Evolutionary conservation across 2,797 vertebrate genomes (phyloP).

Genomic region (Hemibagrus guttatus): DNA sequence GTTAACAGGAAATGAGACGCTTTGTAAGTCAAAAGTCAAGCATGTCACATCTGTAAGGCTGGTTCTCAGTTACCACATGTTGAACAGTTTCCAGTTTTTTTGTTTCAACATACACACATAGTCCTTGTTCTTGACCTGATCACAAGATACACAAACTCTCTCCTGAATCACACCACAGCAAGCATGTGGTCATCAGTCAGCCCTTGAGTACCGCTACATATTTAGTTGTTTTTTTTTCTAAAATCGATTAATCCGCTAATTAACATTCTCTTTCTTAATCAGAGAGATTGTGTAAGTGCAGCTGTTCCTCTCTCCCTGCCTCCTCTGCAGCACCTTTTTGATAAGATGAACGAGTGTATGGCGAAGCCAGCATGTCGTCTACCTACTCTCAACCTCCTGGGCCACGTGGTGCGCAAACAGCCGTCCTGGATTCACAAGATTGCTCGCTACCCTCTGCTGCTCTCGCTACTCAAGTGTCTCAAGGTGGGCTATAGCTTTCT

Average conservation of each 20-base stretch:
- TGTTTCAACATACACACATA: neutral
- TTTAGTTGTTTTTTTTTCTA: neutral
- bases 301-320: neutral
- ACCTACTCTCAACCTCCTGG: constrained; percentile 89
- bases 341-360: constrained; percentile 98
- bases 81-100: neutral
- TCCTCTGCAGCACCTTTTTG: constrained; percentile 88
- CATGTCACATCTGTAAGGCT: neutral
- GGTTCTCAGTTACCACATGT: neutral
- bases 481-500: constrained; percentile 79
- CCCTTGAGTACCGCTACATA: neutral
- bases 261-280: neutral
- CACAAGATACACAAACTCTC: neutral
- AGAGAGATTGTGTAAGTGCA: neutral
- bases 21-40: neutral
- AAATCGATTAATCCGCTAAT: neutral
- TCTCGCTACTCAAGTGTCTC: constrained; percentile 96
- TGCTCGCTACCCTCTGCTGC: constrained; percentile 89
- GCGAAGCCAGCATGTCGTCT: constrained; percentile 88
- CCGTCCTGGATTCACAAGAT: constrained; percentile 99
- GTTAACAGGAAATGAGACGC: neutral
- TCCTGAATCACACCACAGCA: neutral
- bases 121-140: neutral
- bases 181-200: neutral
- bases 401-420: constrained; percentile 93